phyloP scores from a whole-genome alignment of 2,888 invertebrate species.

The Aelia acuminata region DNA sequence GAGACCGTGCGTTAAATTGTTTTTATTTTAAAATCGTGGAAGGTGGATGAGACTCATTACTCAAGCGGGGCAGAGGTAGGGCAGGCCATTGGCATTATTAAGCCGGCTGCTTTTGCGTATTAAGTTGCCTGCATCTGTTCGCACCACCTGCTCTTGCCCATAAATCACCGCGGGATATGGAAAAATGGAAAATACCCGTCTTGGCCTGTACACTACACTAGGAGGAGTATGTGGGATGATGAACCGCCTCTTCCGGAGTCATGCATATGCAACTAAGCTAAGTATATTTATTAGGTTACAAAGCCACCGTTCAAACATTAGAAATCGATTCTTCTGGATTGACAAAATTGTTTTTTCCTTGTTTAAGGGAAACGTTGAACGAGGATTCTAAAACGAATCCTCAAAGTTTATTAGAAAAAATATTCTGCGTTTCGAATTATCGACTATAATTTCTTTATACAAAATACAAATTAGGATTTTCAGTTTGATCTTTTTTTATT shows the following conservation, averaged over 20 bases:
- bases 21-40: neutral
- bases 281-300: neutral
- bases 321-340: too few relatives aligned
- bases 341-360: neutral
- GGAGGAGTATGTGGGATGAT: neutral
- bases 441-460: too few relatives aligned
- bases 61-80: neutral
- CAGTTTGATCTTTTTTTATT: too few relatives aligned
- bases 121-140: neutral
- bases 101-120: neutral
- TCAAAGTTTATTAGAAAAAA: too few relatives aligned
- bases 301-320: neutral
- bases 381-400: too few relatives aligned
- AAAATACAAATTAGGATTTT: too few relatives aligned
- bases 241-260: neutral
- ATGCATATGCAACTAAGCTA: neutral
- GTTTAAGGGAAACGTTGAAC: too few relatives aligned
- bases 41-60: neutral
- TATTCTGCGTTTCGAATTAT: too few relatives aligned
- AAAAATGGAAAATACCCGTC: conserved; percentile 22
- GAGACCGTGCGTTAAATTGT: neutral
- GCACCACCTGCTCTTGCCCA: neutral
- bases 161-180: neutral
- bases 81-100: neutral
- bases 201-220: neutral